phyloP scores from a whole-genome alignment of 2,797 vertebrate genomes.

The Ambastaia sidthimunki region DNA sequence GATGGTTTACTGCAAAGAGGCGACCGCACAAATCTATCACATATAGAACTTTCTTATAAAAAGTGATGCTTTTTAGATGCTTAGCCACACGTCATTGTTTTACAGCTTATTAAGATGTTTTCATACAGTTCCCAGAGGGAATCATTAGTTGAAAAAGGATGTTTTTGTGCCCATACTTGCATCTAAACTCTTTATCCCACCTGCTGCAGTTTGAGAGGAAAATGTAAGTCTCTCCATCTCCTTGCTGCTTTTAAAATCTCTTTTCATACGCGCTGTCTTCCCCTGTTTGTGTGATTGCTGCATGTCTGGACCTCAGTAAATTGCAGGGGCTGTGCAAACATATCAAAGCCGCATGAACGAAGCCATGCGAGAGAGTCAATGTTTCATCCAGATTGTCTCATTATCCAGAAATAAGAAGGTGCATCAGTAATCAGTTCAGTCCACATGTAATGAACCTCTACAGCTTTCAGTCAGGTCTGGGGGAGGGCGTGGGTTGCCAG shows the following conservation, averaged over 20 bases:
- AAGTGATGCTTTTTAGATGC: conserved; percentile 14
- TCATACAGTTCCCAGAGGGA: not conserved
- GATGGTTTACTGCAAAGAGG: not conserved
- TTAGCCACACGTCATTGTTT: conserved; percentile 7
- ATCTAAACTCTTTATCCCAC: conserved; percentile 25
- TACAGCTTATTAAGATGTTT: not conserved
- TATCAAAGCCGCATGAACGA: not conserved
- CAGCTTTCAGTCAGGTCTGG: conserved; percentile 8
- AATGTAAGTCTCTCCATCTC: conserved; percentile 52
- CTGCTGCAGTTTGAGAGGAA: conserved; percentile 53
- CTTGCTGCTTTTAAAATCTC: not conserved
- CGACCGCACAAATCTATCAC: not conserved
- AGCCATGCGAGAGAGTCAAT: not conserved
- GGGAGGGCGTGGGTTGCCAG: not conserved
- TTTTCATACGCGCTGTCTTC: not conserved
- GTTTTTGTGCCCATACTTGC: not conserved
- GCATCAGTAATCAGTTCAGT: conserved; percentile 2
- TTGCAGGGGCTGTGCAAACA: not conserved
- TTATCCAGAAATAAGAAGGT: conserved; percentile 32
- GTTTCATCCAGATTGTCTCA: conserved; percentile 22
- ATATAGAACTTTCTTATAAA: not conserved
- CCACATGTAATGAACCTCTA: conserved; percentile 28
- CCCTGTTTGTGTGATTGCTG: conserved; percentile 3
- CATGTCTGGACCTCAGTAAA: conserved; percentile 5
- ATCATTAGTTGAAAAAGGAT: not conserved